Evolutionary conservation across 2,113 vertebrate genomes (phyloP).

Genomic region (Plotosus lineatus): DNA sequence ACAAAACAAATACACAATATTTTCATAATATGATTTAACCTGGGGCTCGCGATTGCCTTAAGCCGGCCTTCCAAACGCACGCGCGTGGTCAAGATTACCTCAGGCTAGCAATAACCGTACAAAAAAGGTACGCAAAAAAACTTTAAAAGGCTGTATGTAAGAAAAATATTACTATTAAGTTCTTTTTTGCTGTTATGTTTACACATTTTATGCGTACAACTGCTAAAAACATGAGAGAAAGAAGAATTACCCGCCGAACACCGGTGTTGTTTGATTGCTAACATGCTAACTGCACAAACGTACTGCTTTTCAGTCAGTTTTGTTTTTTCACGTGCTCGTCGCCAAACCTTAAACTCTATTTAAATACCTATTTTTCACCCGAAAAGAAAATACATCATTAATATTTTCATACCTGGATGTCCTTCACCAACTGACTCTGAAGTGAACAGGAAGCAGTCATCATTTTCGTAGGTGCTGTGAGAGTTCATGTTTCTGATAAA

Average conservation of each 20-base stretch:
- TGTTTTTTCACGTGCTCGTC: not conserved
- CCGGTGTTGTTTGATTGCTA: not conserved
- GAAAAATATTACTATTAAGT: too few relatives aligned
- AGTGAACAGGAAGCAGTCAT: constrained; percentile 89
- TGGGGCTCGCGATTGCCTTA: too few relatives aligned
- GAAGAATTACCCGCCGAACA: too few relatives aligned
- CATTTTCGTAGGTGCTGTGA: constrained; percentile 73
- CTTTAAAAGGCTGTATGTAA: too few relatives aligned
- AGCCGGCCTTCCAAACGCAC: too few relatives aligned
- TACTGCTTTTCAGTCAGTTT: not conserved
- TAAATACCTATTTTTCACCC: not conserved
- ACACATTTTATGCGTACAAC: too few relatives aligned
- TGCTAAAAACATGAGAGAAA: too few relatives aligned
- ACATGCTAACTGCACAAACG: not conserved
- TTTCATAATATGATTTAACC: too few relatives aligned
- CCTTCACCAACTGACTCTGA: constrained; percentile 84
- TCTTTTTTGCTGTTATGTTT: too few relatives aligned
- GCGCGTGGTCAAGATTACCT: too few relatives aligned
- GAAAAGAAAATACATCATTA: not conserved
- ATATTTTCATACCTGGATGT: constrained; percentile 78
- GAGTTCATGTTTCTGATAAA: constrained; percentile 77
- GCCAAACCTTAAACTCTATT: not conserved
- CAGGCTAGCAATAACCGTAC: too few relatives aligned
- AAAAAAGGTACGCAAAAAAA: too few relatives aligned
- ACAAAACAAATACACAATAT: not conserved